Percentiles rank a stretch among this genome's conserved stretches.
phyloP scores from a whole-genome alignment of 2,888 invertebrate species.

The Cephus nigrinus region DNA sequence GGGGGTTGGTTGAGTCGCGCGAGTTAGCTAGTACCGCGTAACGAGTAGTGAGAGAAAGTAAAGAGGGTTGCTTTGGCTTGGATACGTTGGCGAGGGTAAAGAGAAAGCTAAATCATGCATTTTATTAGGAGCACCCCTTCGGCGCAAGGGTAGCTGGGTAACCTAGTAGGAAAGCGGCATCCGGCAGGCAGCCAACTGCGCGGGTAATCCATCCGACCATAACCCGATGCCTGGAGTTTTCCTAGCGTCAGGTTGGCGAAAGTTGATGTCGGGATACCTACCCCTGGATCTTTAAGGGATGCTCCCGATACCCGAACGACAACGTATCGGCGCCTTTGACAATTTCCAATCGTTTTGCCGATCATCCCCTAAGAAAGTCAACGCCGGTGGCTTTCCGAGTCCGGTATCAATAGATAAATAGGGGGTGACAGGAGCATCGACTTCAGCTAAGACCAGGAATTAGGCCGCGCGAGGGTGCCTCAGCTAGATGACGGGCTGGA shows the following conservation, averaged over 20 bases:
- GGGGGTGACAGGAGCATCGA: neutral
- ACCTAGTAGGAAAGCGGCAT: neutral
- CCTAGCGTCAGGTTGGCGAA: neutral
- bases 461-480: neutral
- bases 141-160: neutral
- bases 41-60: slow-evolving; percentile 41
- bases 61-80: slow-evolving; percentile 46
- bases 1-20: slow-evolving; percentile 20
- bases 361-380: neutral
- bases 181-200: neutral
- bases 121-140: slow-evolving; percentile 46
- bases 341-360: neutral
- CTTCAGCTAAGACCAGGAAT: neutral
- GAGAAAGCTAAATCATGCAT: slow-evolving; percentile 61
- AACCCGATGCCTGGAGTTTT: neutral
- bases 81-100: slow-evolving; percentile 35
- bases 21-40: slow-evolving; percentile 17
- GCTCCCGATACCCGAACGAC: neutral
- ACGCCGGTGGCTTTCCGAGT: neutral
- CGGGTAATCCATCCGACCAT: neutral
- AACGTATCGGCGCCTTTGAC: neutral
- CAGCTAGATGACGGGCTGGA: slow-evolving; percentile 6
- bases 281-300: neutral
- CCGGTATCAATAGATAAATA: slow-evolving; percentile 4
- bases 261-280: neutral